These are phyloP conservation scores for Aselliscus stoliczkanus DNA, from an alignment of 2,797 vertebrate species.

Conservation along the genomic window DNA sequence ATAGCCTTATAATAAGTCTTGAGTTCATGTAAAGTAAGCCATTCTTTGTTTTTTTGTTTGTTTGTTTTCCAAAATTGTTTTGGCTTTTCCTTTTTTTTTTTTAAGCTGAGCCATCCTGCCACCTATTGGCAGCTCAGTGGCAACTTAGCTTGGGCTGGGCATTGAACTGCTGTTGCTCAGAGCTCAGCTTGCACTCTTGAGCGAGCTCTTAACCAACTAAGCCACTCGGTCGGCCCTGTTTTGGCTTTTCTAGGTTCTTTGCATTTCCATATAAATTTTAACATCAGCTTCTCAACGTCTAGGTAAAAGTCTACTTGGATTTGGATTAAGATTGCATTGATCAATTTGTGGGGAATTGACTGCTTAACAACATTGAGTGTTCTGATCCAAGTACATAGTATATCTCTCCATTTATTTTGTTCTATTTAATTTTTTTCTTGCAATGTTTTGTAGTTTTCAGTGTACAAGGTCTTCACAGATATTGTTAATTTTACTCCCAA, in stretches of 20 bases:
- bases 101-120: no score
- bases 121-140: no score
- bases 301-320: neutral
- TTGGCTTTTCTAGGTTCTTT: neutral
- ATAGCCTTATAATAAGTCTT: neutral
- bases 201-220: no score
- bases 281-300: neutral
- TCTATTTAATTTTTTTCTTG: neutral
- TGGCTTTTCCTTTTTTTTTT: no score
- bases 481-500: neutral
- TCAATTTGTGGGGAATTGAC: neutral
- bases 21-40: neutral
- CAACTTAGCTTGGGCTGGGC: no score
- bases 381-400: neutral
- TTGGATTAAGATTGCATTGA: neutral
- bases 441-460: neutral
- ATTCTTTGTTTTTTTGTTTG: neutral
- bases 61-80: neutral
- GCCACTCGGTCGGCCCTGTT: no score
- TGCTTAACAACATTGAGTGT: neutral
- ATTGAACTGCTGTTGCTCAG: no score
- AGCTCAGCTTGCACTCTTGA: no score
- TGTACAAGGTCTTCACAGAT: neutral
- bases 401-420: neutral
- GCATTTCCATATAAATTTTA: neutral